Evolutionary conservation across 2,113 vertebrate genomes (phyloP).

Genomic region (Alouatta palliata): DNA sequence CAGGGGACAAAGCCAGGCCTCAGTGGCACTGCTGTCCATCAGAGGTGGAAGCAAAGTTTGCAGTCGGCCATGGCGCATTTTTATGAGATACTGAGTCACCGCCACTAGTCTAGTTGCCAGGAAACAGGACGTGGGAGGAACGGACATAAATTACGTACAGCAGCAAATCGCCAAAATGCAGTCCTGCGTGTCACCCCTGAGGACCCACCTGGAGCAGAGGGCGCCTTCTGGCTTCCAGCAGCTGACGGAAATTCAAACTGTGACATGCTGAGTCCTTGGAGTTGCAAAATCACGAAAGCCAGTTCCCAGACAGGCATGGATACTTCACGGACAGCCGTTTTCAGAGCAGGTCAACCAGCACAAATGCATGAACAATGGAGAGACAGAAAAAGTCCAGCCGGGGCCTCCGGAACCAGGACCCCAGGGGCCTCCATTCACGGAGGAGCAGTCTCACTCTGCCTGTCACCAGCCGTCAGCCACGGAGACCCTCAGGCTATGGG

Average conservation of each 20-base stretch:
- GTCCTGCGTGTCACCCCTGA: neutral
- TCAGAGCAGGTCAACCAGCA: too few species aligned
- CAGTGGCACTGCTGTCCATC: slow-evolving; percentile 81
- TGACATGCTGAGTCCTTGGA: too few species aligned
- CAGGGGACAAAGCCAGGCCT: slow-evolving; percentile 80
- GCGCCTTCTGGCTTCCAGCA: too few species aligned
- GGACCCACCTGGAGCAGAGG: too few species aligned
- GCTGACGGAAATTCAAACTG: too few species aligned
- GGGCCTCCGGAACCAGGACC: neutral
- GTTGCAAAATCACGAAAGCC: too few species aligned
- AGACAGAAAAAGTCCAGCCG: neutral
- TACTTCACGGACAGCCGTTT: fast-evolving
- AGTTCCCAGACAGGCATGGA: too few species aligned
- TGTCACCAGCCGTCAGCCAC: neutral
- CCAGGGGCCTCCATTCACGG: neutral
- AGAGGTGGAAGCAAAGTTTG: slow-evolving; percentile 79
- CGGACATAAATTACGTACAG: neutral
- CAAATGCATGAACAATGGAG: neutral
- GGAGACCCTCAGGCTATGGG: neutral
- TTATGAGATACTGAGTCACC: slow-evolving; percentile 83
- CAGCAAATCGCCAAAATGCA: neutral
- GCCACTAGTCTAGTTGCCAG: slow-evolving; percentile 75
- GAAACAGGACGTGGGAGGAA: neutral
- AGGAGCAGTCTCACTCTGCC: neutral
- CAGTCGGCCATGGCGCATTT: slow-evolving; percentile 57